phyloP scores from a whole-genome alignment of 2,888 invertebrate species.

The Tyria jacobaeae region DNA sequence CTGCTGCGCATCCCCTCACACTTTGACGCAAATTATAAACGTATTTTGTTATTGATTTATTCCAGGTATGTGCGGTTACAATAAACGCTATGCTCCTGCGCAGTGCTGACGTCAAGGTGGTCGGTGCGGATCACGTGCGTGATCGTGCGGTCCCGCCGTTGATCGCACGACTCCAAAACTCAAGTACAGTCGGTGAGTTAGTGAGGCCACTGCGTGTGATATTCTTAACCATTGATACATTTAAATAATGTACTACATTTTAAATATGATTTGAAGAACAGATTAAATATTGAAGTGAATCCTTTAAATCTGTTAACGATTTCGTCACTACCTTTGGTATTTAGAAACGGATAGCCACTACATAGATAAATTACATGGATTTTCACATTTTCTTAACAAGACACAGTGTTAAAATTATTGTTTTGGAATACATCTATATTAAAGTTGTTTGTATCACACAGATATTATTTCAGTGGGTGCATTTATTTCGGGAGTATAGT shows the following conservation, averaged over 20 bases:
- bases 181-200: slow-evolving; percentile 55
- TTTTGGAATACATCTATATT: background rate
- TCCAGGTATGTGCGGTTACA: slow-evolving; percentile 83
- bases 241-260: background rate
- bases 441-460: background rate
- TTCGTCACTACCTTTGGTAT: background rate
- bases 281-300: background rate
- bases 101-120: slow-evolving; percentile 58
- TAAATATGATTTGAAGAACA: slow-evolving; percentile 9
- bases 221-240: slow-evolving; percentile 30
- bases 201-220: slow-evolving; percentile 53
- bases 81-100: slow-evolving; percentile 62
- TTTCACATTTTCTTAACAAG: background rate
- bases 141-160: slow-evolving; percentile 35
- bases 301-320: background rate
- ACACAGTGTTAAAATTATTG: background rate
- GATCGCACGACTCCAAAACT: slow-evolving; percentile 37
- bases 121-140: slow-evolving; percentile 35
- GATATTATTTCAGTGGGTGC: no score
- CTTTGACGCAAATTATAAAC: background rate
- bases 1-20: background rate
- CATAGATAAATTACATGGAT: background rate
- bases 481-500: background rate
- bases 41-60: slow-evolving; percentile 20
- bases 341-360: background rate